Conservation (phyloP, 1,140 invertebrate species). For the Gonatopus flavifemur region DNA sequence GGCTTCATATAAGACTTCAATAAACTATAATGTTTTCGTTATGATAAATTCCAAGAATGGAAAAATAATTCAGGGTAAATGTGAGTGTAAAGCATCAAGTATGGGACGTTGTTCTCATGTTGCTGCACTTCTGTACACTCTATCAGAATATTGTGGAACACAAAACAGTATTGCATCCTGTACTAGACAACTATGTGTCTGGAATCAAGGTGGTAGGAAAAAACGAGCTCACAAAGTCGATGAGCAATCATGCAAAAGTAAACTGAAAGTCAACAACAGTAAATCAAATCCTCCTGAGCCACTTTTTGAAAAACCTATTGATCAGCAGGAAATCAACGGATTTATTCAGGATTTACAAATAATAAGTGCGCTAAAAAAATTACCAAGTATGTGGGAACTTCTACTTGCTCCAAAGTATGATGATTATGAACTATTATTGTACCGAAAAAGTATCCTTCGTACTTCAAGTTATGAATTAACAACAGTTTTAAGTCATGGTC, state of each 20-base stretch:
- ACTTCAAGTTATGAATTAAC: background rate
- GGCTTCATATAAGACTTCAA: background rate
- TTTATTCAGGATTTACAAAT: background rate
- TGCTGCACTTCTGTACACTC: constrained; percentile 3
- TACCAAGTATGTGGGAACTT: background rate
- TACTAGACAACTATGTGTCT: constrained; percentile 1
- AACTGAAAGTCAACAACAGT: background rate
- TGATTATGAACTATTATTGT: background rate
- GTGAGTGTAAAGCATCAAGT: constrained; percentile 9
- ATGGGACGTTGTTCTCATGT: constrained; percentile 10
- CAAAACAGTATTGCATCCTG: background rate
- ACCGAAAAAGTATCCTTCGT: background rate
- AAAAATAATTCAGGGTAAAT: background rate
- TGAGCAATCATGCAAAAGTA: background rate
- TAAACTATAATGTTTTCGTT: background rate
- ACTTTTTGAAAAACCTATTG: too few species aligned
- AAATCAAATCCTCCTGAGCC: too few species aligned
- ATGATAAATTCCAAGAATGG: constrained; percentile 1
- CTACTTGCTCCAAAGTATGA: background rate
- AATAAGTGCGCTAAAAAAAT: background rate
- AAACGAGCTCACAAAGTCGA: background rate
- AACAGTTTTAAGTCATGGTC: background rate
- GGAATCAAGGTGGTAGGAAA: constrained; percentile 3
- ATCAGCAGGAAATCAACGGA: too few species aligned
- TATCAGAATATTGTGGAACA: background rate